Conservation (phyloP, 2,888 invertebrate species). For the Carpatolechia fugitivella region DNA sequence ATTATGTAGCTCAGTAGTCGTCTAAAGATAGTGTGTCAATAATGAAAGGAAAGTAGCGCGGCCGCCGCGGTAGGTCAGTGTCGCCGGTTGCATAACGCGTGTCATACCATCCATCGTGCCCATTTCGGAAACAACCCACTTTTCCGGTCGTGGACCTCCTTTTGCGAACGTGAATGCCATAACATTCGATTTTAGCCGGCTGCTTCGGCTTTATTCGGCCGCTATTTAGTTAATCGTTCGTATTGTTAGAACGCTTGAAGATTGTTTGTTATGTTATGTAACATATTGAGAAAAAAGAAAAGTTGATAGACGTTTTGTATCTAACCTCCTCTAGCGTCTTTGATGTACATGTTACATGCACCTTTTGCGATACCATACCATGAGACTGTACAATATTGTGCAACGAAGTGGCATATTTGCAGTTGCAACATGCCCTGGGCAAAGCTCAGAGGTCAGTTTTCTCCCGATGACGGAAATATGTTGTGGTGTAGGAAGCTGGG, state of each 20-base stretch:
- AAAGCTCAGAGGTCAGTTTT: constrained; percentile 60
- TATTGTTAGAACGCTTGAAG: too few relatives aligned
- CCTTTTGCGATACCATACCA: too few relatives aligned
- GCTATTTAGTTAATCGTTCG: neutral
- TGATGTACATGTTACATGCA: too few relatives aligned
- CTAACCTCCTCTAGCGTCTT: too few relatives aligned
- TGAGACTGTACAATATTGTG: neutral
- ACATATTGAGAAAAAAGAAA: too few relatives aligned
- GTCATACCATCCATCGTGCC: constrained; percentile 64
- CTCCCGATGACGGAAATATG: constrained; percentile 59
- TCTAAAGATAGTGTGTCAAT: constrained; percentile 73
- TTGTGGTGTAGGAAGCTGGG: constrained; percentile 34
- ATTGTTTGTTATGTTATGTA: too few relatives aligned
- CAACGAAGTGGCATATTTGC: constrained; percentile 27
- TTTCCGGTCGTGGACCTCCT: constrained; percentile 23
- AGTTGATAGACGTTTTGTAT: too few relatives aligned
- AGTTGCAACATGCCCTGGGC: constrained; percentile 37
- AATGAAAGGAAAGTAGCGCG: constrained; percentile 75
- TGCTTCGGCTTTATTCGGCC: neutral
- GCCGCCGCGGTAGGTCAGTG: constrained; percentile 70
- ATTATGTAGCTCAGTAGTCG: constrained; percentile 50
- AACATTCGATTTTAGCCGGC: constrained; percentile 10
- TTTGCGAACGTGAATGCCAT: constrained; percentile 20
- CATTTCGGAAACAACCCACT: constrained; percentile 46
- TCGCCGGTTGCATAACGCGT: constrained; percentile 69